Evolutionary conservation across 2,888 invertebrate species (phyloP).

Genomic region (Hydrotaea diabolus): DNA sequence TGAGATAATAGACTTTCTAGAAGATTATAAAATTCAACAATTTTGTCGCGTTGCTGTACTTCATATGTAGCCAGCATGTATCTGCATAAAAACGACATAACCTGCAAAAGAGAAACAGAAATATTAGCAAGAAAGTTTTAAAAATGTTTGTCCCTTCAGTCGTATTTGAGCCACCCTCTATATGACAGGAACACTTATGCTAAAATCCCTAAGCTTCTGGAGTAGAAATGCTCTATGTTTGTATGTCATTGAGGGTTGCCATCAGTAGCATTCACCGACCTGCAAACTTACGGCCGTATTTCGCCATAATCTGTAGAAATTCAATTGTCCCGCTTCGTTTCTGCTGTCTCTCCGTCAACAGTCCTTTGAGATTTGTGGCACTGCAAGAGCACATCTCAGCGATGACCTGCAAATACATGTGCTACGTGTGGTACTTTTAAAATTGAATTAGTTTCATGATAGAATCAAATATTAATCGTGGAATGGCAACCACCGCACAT

Average conservation of each 20-base stretch:
- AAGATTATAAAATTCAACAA: too few species aligned
- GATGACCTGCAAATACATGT: slow-evolving; percentile 16
- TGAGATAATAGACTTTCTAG: too few species aligned
- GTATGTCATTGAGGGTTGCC: slow-evolving; percentile 32
- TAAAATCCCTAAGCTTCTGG: slow-evolving; percentile 50
- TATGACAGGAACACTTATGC: slow-evolving; percentile 50
- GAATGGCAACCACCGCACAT: slow-evolving; percentile 31
- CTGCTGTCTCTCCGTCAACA: background rate
- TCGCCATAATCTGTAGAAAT: background rate
- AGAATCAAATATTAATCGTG: slow-evolving; percentile 21
- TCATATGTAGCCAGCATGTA: too few species aligned
- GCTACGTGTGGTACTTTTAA: background rate
- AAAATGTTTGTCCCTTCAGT: too few species aligned
- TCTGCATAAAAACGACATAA: too few species aligned
- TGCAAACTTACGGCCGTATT: background rate
- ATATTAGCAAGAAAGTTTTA: too few species aligned
- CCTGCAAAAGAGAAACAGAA: too few species aligned
- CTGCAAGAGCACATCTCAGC: background rate
- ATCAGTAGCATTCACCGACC: background rate
- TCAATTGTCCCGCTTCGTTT: background rate
- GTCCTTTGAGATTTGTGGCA: slow-evolving; percentile 20
- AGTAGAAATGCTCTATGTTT: background rate
- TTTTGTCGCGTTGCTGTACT: too few species aligned
- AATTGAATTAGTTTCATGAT: slow-evolving; percentile 52
- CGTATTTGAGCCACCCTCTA: too few species aligned